Conservation (phyloP, 2,888 invertebrate species). For the Trichogramma dendrolimi region DNA sequence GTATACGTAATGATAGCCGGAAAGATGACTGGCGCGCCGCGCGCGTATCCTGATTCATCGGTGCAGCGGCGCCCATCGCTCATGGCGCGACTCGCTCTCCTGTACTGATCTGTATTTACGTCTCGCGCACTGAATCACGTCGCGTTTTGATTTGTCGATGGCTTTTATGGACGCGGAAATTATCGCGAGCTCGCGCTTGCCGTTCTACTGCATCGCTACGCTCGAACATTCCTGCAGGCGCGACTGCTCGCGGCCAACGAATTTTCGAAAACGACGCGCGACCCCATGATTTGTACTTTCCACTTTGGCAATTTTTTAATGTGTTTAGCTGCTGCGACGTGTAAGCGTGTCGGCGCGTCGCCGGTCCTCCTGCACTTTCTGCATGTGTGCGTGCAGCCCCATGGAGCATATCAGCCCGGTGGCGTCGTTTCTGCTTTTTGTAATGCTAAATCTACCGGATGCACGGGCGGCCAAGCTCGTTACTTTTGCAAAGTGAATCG, state of each 20-base stretch:
- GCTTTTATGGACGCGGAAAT: conserved; percentile 51
- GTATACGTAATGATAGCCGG: conserved; percentile 28
- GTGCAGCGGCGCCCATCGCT: conserved; percentile 43
- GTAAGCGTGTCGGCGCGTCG: background rate
- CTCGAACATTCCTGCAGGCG: conserved; percentile 7
- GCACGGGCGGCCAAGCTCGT: conserved; percentile 4
- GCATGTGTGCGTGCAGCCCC: background rate
- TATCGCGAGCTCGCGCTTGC: conserved; percentile 47
- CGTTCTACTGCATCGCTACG: conserved; percentile 45
- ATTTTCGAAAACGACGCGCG: conserved; percentile 23
- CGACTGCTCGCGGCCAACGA: background rate
- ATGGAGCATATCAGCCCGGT: conserved; percentile 14
- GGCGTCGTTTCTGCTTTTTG: conserved; percentile 24
- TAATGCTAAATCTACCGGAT: conserved; percentile 29
- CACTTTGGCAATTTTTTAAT: conserved; percentile 46
- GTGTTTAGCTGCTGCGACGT: conserved; percentile 9
- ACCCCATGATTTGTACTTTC: conserved; percentile 48
- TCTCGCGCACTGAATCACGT: conserved; percentile 49
- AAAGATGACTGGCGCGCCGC: conserved; percentile 26
- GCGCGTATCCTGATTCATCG: conserved; percentile 28
- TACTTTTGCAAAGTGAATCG: conserved; percentile 27
- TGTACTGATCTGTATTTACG: conserved; percentile 50
- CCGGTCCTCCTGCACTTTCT: conserved; percentile 25
- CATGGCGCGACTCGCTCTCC: conserved; percentile 39
- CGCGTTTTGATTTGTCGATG: conserved; percentile 51